These are phyloP conservation scores for Leucozona laternaria DNA, from an alignment of 2,888 invertebrate species.

Conservation along the genomic window DNA sequence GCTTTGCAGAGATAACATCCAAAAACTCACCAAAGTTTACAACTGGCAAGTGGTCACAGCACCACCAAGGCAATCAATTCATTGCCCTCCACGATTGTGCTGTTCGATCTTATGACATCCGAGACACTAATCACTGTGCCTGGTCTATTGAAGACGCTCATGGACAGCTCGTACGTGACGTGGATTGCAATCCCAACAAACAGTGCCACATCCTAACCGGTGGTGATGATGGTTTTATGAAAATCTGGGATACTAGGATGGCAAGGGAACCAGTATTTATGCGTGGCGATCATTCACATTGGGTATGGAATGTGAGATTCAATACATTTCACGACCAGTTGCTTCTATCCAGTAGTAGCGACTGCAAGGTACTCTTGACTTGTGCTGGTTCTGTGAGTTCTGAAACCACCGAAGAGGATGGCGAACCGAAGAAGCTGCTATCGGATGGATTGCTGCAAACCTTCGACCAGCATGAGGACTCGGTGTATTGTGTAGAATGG, in stretches of 20 bases:
- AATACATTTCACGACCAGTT: constrained; percentile 99
- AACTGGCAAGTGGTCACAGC: constrained; percentile 97
- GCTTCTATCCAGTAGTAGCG: constrained; percentile 96
- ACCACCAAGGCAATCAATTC: constrained; percentile 89
- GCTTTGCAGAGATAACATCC: constrained; percentile 85
- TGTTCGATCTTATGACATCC: constrained; percentile 94
- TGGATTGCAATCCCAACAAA: constrained; percentile 99
- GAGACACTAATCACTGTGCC: constrained; percentile 89
- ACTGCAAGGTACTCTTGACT: constrained; percentile 95
- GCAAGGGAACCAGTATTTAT: constrained; percentile 91
- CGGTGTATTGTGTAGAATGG: constrained; percentile 99
- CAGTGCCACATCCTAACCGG: constrained; percentile 97
- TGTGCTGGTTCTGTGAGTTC: constrained; percentile 95
- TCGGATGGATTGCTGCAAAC: constrained; percentile 95
- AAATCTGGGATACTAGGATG: constrained; percentile 98
- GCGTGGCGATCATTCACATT: constrained; percentile 93
- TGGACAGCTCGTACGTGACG: constrained; percentile 93
- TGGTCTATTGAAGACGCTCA: constrained; percentile 96
- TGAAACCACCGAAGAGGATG: constrained; percentile 85
- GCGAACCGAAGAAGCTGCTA: constrained; percentile 78
- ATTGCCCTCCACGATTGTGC: constrained; percentile 94
- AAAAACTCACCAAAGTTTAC: constrained; percentile 92
- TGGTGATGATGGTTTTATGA: constrained; percentile 97
- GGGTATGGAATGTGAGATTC: constrained; percentile 97
- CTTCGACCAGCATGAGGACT: constrained; percentile 99